Evolutionary conservation across 2,888 invertebrate species (phyloP), one percentile per base, ranked within the genome.

Genomic region (Psylliodes chrysocephalus): DNA sequence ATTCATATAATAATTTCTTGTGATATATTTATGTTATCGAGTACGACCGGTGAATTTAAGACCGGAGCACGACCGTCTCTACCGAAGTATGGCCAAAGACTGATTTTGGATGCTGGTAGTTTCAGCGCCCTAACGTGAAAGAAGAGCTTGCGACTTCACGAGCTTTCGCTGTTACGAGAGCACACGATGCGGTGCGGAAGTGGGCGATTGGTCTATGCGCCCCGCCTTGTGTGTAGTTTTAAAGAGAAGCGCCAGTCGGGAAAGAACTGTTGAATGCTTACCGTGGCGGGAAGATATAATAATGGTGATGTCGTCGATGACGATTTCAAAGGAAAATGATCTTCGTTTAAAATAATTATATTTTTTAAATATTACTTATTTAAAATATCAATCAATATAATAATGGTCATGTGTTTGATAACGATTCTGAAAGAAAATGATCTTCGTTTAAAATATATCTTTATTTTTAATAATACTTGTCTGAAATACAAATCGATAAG

Each of bases 111-210:
- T 77, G 79, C 76, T 78, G 79, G 71, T 55, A 53, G 63, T 56
- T 42, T 33, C 54, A 72, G 63, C 71, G 72, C 68, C 63, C 63
- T 54, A 64, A 25, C 59, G 69, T 73, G 72, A 72, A 76, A 75
- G 75, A 76, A 73, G 76, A 73, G 72, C 72, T 74, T 74, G 68
- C 72, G 72, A 72, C 69, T 72, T 71, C 75, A 74, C 83, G 83
- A 84, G 85, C 84, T 84, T 84, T 85, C 76, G 82, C 82, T 79
- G 81, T 71, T 83, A 84, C 82, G 83, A 82, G 71, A 84, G 84
- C 78, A 84, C 82, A n/a, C 70, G 70, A 66, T 42, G 35, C 28
- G 47, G 44, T 38, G 42, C 69, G 71, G 57, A 59, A 44, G 55
- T n/a, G 6, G 30, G 44, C 71, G 72, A 66, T 42, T 10, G 42